Conservation (phyloP, 2,113 vertebrate genomes). For the Lepus europaeus region DNA sequence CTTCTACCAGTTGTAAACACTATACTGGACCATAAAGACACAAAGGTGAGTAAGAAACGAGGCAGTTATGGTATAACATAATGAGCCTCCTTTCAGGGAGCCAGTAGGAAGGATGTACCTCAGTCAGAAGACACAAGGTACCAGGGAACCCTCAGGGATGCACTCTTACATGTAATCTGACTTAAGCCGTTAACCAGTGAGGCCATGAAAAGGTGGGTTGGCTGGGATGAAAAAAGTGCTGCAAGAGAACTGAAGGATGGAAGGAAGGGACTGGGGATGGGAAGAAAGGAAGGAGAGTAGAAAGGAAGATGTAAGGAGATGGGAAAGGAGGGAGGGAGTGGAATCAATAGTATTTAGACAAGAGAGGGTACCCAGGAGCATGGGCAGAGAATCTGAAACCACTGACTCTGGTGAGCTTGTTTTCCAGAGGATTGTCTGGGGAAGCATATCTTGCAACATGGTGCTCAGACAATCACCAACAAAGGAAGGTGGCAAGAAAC, state of each 20-base stretch:
- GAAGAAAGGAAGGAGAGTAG: background rate
- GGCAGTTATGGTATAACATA: too few species aligned
- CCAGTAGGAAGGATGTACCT: background rate
- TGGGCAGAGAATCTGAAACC: too few species aligned
- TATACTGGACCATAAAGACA: background rate
- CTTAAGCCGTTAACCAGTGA: background rate
- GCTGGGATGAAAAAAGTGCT: background rate
- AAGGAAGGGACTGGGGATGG: background rate
- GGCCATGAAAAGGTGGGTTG: background rate
- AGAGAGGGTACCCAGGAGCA: too few species aligned
- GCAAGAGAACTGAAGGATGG: background rate
- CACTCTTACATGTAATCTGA: background rate
- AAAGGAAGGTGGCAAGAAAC: too few species aligned
- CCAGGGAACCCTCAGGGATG: background rate
- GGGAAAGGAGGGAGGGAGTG: background rate
- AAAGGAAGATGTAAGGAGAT: too few species aligned
- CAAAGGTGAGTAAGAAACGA: background rate
- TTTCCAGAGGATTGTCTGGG: too few species aligned
- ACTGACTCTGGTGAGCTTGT: too few species aligned
- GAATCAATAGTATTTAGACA: too few species aligned
- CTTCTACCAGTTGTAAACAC: background rate
- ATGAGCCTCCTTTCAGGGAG: background rate
- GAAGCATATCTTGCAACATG: too few species aligned
- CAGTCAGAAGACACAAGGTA: background rate
- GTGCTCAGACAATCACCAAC: too few species aligned